Base-by-base conservation (phyloP, 2,888 invertebrate genomes). In the Phymatocera aterrima region DNA sequence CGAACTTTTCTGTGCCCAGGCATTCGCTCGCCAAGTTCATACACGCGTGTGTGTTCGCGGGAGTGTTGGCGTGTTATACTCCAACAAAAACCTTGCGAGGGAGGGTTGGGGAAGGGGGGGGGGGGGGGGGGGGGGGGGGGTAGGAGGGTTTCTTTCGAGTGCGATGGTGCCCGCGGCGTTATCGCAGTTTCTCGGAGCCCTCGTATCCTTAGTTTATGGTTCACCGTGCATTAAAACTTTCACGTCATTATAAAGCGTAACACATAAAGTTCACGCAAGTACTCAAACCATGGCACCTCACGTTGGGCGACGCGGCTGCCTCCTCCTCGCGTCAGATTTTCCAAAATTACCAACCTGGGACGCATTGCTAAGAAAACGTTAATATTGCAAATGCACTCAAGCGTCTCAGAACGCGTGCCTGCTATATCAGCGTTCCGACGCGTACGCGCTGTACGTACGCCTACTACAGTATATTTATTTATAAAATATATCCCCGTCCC, bases 291-390 rank as follows among this genome's bases (percentile, higher is more conserved):
- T 57, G 60, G 75, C 57, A 40, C 40, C 60, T 75, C 18, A 34
- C 18, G 72, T 34, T 31, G 51, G 72, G 31, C 40, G 37, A 57
- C 40, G 8, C n/a, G 57, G 57, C 60, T 40, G 21, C 24, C 75
- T 75, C 31, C 21, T 43, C 57, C 57, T 21, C 37, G 37, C 77
- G 51, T 24, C 70, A 75, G 78, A 65, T 78, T 78, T 54, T 74
- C 37, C 64, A 81, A 81, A 85, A 87, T 85, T 82, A 82, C 82
- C 82, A 85, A 57, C 81, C 80, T 51, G 86, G 85, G 87, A 87
- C 83, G 80, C 83, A 81, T 83, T 84, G 81, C 77, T 82, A 78
- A 74, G 82, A 81, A 81, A 85, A 83, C 84, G 83, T 84, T 83
- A 86, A 86, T 85, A 87, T 84, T 85, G 82, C 83, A 86, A 80